Percentiles rank a stretch among this genome's conserved stretches.
phyloP scores from a whole-genome alignment of 1,140 invertebrate species.

The Drosophila neocordata region DNA sequence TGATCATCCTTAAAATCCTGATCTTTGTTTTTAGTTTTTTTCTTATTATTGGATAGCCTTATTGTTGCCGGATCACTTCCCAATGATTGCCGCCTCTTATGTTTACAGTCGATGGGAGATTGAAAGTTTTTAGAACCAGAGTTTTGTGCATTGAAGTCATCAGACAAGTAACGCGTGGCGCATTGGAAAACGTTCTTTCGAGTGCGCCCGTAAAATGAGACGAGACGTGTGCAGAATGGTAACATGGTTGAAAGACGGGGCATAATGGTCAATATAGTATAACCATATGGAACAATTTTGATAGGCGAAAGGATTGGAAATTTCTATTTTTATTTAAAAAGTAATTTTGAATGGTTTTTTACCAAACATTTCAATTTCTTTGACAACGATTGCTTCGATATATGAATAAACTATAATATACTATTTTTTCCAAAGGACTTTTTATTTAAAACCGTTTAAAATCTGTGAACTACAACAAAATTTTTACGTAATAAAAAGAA shows the following conservation, averaged over 20 bases:
- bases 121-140: no score
- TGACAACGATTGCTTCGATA: no score
- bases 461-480: background rate
- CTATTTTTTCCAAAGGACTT: no score
- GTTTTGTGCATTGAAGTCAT: background rate
- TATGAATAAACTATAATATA: no score
- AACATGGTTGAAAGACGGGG: slow-evolving; percentile 13
- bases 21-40: no score
- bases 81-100: no score
- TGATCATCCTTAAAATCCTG: background rate
- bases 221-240: background rate
- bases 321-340: no score
- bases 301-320: background rate
- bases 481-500: background rate
- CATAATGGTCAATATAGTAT: background rate
- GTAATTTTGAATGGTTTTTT: no score
- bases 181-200: background rate
- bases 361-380: no score
- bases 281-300: background rate
- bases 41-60: background rate
- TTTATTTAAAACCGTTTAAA: background rate
- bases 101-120: no score
- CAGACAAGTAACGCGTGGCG: slow-evolving; percentile 10
- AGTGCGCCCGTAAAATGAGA: background rate
- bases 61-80: background rate